Percentiles rank a stretch among this genome's conserved stretches.
phyloP scores from a whole-genome alignment of 2,888 invertebrate genomes.

The Agonopterix arenella region DNA sequence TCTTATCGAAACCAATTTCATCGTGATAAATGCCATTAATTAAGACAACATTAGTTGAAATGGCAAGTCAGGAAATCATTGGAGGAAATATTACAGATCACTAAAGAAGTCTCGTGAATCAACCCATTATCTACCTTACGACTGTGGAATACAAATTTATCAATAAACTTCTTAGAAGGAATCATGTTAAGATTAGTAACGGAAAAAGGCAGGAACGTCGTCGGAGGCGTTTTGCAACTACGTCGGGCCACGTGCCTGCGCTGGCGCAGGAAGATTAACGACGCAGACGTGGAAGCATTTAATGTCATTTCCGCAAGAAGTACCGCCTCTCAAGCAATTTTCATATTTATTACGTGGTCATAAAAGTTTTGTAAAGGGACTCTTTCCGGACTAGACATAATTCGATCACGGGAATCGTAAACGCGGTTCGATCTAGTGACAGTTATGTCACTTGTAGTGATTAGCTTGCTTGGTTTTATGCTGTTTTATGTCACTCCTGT shows the following conservation, averaged over 20 bases:
- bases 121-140: no score
- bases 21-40: neutral
- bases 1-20: no score
- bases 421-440: neutral
- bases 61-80: conserved; percentile 5
- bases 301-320: neutral
- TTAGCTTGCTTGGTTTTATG: no score
- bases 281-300: conserved; percentile 1
- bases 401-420: neutral
- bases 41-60: neutral
- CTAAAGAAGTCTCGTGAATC: no score
- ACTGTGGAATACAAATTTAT: no score
- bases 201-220: neutral
- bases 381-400: neutral
- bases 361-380: neutral
- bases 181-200: neutral
- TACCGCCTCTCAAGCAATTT: no score
- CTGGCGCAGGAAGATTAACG: conserved; percentile 7
- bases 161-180: no score
- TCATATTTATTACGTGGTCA: neutral
- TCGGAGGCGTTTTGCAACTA: conserved; percentile 1
- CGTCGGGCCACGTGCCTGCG: conserved; percentile 1
- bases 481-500: no score
- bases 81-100: neutral
- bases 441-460: no score